Evolutionary conservation across 2,888 invertebrate species (phyloP).

Genomic region (Drosophila picticornis): DNA sequence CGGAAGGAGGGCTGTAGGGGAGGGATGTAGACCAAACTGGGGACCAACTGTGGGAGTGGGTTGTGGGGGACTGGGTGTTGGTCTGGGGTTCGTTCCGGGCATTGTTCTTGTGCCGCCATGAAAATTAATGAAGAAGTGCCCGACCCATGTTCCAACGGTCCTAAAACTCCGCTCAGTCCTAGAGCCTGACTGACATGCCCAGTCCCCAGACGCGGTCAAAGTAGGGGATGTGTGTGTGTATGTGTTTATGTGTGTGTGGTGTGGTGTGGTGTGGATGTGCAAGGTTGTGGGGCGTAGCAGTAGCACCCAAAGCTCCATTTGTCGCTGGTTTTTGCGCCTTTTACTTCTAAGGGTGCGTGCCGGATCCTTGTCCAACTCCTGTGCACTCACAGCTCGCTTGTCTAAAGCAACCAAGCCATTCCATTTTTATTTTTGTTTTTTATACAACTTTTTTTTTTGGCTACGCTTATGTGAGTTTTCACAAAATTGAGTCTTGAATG

Average conservation of each 20-base stretch:
- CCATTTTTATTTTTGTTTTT: not conserved
- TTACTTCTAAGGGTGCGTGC: conserved; percentile 55
- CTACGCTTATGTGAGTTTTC: conserved; percentile 28
- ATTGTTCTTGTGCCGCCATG: conserved; percentile 81
- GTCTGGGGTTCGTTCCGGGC: conserved; percentile 48
- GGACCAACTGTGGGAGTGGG: not conserved
- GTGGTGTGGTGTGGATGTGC: not conserved
- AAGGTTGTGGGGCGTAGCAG: conserved; percentile 1
- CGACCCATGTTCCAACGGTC: conserved; percentile 77
- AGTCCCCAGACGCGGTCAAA: conserved; percentile 15
- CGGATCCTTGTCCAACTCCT: conserved; percentile 27
- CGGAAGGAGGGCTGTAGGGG: not conserved
- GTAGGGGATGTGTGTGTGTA: not conserved
- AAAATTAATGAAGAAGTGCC: conserved; percentile 82
- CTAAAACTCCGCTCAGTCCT: conserved; percentile 62
- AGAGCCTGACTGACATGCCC: conserved; percentile 55
- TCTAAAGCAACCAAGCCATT: conserved; percentile 22
- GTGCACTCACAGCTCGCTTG: conserved; percentile 1
- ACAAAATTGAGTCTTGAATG: conserved; percentile 9
- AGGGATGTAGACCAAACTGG: conserved; percentile 10
- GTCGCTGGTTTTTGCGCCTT: conserved; percentile 38
- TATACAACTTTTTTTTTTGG: conserved; percentile 8
- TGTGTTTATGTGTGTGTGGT: not conserved
- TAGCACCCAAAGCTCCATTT: conserved; percentile 49
- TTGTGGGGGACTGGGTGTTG: conserved; percentile 8